Conservation (phyloP, 2,113 vertebrate genomes). For the Hypanus sabinus region DNA sequence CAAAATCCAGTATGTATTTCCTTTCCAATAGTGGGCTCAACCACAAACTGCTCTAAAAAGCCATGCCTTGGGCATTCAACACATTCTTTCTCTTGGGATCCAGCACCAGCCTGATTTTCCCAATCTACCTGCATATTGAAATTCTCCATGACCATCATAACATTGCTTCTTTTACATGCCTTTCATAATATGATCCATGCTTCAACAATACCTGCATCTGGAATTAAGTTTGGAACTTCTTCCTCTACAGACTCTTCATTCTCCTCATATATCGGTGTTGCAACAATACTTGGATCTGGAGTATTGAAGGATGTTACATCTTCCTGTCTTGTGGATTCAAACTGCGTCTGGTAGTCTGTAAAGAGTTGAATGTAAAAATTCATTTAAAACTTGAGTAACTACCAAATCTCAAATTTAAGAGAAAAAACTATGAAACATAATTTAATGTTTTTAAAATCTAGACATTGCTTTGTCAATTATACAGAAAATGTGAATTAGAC, state of each 20-base stretch:
- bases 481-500: not conserved
- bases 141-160: too few relatives aligned
- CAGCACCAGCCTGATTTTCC: too few relatives aligned
- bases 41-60: too few relatives aligned
- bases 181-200: not conserved
- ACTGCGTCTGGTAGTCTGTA: slow-evolving; percentile 11
- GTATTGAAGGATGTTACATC: slow-evolving; percentile 8
- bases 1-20: too few relatives aligned
- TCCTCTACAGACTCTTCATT: slow-evolving; percentile 4
- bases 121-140: too few relatives aligned
- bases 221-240: not conserved
- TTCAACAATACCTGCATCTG: not conserved
- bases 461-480: not conserved
- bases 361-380: not conserved
- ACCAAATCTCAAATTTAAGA: not conserved
- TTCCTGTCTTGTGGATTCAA: slow-evolving; percentile 3
- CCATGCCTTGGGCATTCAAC: too few relatives aligned
- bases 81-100: too few relatives aligned
- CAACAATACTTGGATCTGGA: not conserved
- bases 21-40: too few relatives aligned
- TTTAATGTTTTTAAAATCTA: not conserved
- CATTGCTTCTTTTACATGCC: too few relatives aligned
- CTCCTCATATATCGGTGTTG: slow-evolving; percentile 29
- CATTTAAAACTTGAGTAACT: not conserved
- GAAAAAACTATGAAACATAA: not conserved